These are phyloP conservation scores for Bedellia somnulentella DNA, from an alignment of 2,888 invertebrate species.

Conservation along the genomic window DNA sequence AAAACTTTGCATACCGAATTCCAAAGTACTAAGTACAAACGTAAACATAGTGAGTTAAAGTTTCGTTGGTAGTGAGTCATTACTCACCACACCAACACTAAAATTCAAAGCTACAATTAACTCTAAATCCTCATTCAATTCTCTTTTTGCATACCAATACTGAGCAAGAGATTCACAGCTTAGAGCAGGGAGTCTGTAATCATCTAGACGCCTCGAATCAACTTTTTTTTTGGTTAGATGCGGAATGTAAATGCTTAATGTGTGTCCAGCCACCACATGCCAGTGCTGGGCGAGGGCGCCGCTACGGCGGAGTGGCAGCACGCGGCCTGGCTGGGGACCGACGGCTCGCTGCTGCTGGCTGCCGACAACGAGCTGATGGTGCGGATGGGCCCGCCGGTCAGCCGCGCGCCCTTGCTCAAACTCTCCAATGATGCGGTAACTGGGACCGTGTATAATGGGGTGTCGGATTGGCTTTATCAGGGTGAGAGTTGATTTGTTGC, in stretches of 20 bases:
- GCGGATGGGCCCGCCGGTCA: constrained; percentile 67
- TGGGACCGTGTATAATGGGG: constrained; percentile 86
- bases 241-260: not conserved
- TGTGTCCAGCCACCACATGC: constrained; percentile 75
- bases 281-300: constrained; percentile 76
- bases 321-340: constrained; percentile 80
- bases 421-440: constrained; percentile 77
- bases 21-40: too few species aligned
- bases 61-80: too few species aligned
- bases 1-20: too few species aligned
- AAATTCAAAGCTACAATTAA: too few species aligned
- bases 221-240: not conserved
- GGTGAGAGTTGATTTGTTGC: constrained; percentile 55
- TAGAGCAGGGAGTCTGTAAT: too few species aligned
- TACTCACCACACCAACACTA: too few species aligned
- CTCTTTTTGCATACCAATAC: too few species aligned
- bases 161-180: too few species aligned
- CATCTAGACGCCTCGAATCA: constrained; percentile 10
- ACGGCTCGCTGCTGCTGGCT: constrained; percentile 76
- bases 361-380: constrained; percentile 90
- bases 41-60: too few species aligned
- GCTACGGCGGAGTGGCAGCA: constrained; percentile 77
- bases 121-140: too few species aligned
- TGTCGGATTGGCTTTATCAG: constrained; percentile 97
- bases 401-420: constrained; percentile 64